These are phyloP conservation scores for Emys orbicularis DNA, from an alignment of 2,797 vertebrate genomes.

Conservation along the genomic window DNA sequence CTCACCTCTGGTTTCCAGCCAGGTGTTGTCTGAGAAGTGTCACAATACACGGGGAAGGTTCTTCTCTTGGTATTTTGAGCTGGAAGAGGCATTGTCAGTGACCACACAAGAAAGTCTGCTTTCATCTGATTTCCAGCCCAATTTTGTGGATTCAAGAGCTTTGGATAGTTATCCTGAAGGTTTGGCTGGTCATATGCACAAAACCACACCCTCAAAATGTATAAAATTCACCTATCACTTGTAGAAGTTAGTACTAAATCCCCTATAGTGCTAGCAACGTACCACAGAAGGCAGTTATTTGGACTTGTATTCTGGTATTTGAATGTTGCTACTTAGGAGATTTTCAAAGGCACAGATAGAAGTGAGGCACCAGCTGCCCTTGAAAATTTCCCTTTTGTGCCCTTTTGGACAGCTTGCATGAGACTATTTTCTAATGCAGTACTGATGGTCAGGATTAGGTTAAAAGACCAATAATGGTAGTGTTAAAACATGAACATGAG, in stretches of 20 bases:
- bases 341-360: background rate
- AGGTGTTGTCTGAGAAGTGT: slow-evolving; percentile 23
- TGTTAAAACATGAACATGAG: background rate
- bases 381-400: background rate
- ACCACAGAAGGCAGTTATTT: background rate
- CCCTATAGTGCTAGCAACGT: background rate
- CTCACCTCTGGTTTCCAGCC: slow-evolving; percentile 41
- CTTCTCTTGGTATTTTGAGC: slow-evolving; percentile 50
- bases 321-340: slow-evolving; percentile 1
- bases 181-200: background rate
- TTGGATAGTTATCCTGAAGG: slow-evolving; percentile 2
- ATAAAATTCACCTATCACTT: rapidly evolving
- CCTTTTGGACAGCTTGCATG: background rate
- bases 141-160: background rate
- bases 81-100: slow-evolving; percentile 15
- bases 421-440: background rate
- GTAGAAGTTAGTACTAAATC: rapidly evolving
- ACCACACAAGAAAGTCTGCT: slow-evolving; percentile 8
- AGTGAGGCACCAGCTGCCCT: background rate
- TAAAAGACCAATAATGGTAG: slow-evolving; percentile 29
- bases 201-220: rapidly evolving
- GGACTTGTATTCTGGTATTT: background rate
- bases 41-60: slow-evolving; percentile 24
- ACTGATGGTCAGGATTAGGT: slow-evolving; percentile 41
- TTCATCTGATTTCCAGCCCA: background rate